Base-by-base conservation (phyloP, 1,140 invertebrate genomes). In the Drosophila orena region DNA sequence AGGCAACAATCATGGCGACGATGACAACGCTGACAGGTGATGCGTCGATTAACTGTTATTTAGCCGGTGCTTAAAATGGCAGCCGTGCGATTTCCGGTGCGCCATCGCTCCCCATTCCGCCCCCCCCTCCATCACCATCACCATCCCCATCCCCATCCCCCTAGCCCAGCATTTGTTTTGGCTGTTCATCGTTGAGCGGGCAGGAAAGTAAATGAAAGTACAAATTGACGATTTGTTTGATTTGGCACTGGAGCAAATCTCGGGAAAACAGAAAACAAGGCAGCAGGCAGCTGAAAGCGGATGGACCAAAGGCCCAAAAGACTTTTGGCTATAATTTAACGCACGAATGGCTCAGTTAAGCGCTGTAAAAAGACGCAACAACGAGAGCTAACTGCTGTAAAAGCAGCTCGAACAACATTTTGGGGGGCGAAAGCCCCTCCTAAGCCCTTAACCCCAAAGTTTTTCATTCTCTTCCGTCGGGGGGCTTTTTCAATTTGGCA, bases 191-290 rank as follows among this genome's bases (percentile, higher is more conserved):
- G 79, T 79, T 79, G 71, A 66, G 47, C 52, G 76, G 38, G 65
- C 61, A 68, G 75, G 56, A 83, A 89, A 83, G 83, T 88, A 89
- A 83, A 89, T 89, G 83, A 88, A 88, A 79, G 84, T 89, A 88
- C 83, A 88, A 84, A 84, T 88, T 89, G 83, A 66, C 79, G 79
- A 88, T 89, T 88, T 89, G 83, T 88, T 88, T 88, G 83, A 89
- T 89, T 88, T 84, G 72, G 56, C 68, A 74, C 59, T 55, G 81
- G 71, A 75, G 84, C 61, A 77, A 83, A 83, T 88, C 85, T 77
- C 30, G 64, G 53, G 57, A 12, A 64, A 68, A 42, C 40, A 68
- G 40, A 40, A 35, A 42, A 35, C 11, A 38, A 47, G 52, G 37
- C 15, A 58, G 59, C 47, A 8, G 60, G 43, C 61, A 38, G 6